Conservation (phyloP, 2,888 invertebrate genomes). For the Netelia fuscicornis region DNA sequence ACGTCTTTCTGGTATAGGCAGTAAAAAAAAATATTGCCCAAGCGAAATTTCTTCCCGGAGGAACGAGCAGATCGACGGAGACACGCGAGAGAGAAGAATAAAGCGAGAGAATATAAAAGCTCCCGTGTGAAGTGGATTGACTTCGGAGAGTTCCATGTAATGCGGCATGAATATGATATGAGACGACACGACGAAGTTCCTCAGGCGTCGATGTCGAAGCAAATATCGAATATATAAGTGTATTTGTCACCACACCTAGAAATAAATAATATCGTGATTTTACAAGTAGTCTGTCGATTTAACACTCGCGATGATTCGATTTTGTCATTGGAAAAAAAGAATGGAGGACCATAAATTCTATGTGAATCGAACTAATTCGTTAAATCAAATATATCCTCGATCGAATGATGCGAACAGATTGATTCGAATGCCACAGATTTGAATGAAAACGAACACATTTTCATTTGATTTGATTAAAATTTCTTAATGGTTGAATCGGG, state of each 20-base stretch:
- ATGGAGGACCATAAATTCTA: background rate
- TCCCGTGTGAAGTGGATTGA: conserved; percentile 43
- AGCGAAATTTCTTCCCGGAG: conserved; percentile 59
- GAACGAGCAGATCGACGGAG: conserved; percentile 13
- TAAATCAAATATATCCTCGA: too few species aligned
- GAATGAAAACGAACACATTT: background rate
- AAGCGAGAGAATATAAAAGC: conserved; percentile 26
- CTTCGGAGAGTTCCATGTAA: conserved; percentile 47
- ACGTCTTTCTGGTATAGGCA: conserved; percentile 68
- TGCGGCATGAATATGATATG: conserved; percentile 52
- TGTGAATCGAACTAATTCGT: too few species aligned
- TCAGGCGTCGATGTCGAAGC: conserved; percentile 5
- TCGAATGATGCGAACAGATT: too few species aligned
- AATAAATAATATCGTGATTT: conserved; percentile 52
- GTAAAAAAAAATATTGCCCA: conserved; percentile 56
- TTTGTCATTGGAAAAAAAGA: background rate
- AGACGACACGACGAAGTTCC: conserved; percentile 33
- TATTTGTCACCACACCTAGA: background rate
- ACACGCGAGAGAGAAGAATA: background rate
- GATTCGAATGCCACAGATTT: too few species aligned
- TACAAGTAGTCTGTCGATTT: conserved; percentile 4
- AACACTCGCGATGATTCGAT: conserved; percentile 9
- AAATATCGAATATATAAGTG: conserved; percentile 2
- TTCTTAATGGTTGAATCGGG: background rate
- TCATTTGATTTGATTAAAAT: background rate